Percentiles rank a stretch among this genome's conserved stretches.
Conservation (phyloP, 2,113 vertebrate species). For the Labeo rohita region DNA sequence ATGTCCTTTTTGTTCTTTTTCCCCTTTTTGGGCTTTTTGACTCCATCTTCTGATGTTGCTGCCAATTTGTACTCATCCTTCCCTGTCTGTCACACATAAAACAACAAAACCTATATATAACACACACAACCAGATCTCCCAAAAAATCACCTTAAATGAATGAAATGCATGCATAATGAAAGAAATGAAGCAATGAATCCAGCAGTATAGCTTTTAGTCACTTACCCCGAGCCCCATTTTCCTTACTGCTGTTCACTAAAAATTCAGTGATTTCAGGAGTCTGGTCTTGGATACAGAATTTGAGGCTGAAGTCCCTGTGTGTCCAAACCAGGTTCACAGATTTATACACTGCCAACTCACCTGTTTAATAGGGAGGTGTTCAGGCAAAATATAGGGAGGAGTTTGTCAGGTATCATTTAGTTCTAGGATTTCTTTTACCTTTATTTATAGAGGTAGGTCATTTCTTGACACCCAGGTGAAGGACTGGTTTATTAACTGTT, state of each 20-base stretch:
- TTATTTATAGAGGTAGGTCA: slow-evolving; percentile 51
- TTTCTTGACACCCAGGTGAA: slow-evolving; percentile 45
- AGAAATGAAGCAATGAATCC: background rate
- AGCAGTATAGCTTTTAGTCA: slow-evolving; percentile 54
- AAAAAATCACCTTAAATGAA: background rate
- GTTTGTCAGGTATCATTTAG: slow-evolving; percentile 30
- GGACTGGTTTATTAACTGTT: background rate
- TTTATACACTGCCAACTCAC: slow-evolving; percentile 71
- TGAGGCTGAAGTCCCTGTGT: slow-evolving; percentile 62
- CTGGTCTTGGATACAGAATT: slow-evolving; percentile 61
- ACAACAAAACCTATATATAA: background rate
- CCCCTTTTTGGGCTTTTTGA: slow-evolving; percentile 77
- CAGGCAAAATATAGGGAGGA: background rate
- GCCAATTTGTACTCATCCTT: slow-evolving; percentile 93
- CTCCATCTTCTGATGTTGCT: slow-evolving; percentile 86
- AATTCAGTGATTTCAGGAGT: background rate
- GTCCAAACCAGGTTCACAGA: slow-evolving; percentile 53
- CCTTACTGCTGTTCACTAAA: background rate
- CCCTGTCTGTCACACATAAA: slow-evolving; percentile 66
- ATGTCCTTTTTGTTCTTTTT: slow-evolving; percentile 80
- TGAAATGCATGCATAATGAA: background rate
- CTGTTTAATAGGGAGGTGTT: slow-evolving; percentile 56
- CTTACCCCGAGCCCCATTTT: slow-evolving; percentile 81
- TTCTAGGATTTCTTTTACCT: slow-evolving; percentile 54
- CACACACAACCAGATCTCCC: background rate